A percentile compares a stretch with the other conserved stretches of the same genome.
Evolutionary conservation across 2,888 invertebrate genomes (phyloP).

Genomic region (Euspilapteryx auroguttella): DNA sequence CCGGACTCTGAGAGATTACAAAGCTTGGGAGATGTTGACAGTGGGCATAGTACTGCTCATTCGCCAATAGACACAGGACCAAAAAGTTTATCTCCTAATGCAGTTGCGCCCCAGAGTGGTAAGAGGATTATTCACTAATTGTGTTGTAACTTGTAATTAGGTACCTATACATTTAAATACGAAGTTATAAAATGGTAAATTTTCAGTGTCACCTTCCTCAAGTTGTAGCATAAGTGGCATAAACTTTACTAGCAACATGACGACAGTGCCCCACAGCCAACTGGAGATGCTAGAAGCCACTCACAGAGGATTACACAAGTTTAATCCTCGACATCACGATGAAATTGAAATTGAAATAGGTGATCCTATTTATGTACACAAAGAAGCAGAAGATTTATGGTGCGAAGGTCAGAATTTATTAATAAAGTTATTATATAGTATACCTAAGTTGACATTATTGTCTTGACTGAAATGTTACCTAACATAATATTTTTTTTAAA

Average conservation of each 20-base stretch:
- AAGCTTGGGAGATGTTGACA: slow-evolving; percentile 76
- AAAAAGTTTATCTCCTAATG: slow-evolving; percentile 80
- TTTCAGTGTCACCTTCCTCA: slow-evolving; percentile 63
- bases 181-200: too few relatives aligned
- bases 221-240: slow-evolving; percentile 53
- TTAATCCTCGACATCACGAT: slow-evolving; percentile 92
- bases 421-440: too few relatives aligned
- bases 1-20: slow-evolving; percentile 85
- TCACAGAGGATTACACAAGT: slow-evolving; percentile 93
- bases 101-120: slow-evolving; percentile 54
- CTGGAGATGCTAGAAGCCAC: slow-evolving; percentile 90
- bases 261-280: slow-evolving; percentile 76
- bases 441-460: too few relatives aligned
- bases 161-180: too few relatives aligned
- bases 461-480: not conserved
- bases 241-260: slow-evolving; percentile 66
- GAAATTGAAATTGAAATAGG: slow-evolving; percentile 97
- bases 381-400: slow-evolving; percentile 97
- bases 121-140: slow-evolving; percentile 6
- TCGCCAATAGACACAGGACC: slow-evolving; percentile 82
- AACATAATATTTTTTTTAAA: slow-evolving; percentile 2
- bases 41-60: slow-evolving; percentile 90
- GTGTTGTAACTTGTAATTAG: not conserved
- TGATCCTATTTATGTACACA: slow-evolving; percentile 94
- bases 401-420: slow-evolving; percentile 90